These are phyloP conservation scores for Phrynocephalus forsythii DNA, from an alignment of 2,797 vertebrate genomes.

Conservation along the genomic window DNA sequence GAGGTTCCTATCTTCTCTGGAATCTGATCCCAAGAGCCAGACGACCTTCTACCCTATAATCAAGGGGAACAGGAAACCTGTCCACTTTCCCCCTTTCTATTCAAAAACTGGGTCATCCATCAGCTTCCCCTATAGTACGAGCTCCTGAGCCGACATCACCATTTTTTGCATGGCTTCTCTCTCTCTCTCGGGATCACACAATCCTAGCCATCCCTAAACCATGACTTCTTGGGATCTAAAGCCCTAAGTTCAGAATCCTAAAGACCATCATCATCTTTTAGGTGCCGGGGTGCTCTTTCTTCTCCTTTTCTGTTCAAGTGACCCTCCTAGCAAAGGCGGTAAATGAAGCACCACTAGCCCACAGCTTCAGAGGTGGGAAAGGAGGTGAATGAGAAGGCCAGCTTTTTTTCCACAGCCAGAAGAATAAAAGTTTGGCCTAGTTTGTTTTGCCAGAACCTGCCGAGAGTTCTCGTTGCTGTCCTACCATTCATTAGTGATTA, in stretches of 20 bases:
- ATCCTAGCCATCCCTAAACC: background rate
- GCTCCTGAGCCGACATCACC: background rate
- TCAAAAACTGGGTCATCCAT: background rate
- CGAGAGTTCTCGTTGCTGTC: slow-evolving; percentile 72
- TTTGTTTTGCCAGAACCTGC: slow-evolving; percentile 75
- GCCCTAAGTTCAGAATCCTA: background rate
- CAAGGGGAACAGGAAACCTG: background rate
- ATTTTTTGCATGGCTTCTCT: too few species aligned
- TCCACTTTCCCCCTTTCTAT: background rate
- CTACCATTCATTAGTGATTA: slow-evolving; percentile 79
- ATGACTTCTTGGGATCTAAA: background rate
- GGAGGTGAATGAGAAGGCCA: slow-evolving; percentile 38
- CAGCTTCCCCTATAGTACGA: background rate
- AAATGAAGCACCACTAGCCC: slow-evolving; percentile 1
- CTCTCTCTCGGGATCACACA: too few species aligned
- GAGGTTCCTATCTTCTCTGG: too few species aligned
- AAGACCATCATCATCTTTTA: fast-evolving
- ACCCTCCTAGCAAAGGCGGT: fast-evolving
- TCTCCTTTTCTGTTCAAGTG: background rate
- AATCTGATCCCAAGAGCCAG: background rate
- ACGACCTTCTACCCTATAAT: background rate
- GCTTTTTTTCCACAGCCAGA: slow-evolving; percentile 68
- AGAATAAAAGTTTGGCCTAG: slow-evolving; percentile 64
- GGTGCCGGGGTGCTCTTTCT: background rate
- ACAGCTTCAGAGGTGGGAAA: slow-evolving; percentile 7